Evolutionary conservation across 2,113 vertebrate genomes (phyloP).

Genomic region (Sciurus niger): DNA sequence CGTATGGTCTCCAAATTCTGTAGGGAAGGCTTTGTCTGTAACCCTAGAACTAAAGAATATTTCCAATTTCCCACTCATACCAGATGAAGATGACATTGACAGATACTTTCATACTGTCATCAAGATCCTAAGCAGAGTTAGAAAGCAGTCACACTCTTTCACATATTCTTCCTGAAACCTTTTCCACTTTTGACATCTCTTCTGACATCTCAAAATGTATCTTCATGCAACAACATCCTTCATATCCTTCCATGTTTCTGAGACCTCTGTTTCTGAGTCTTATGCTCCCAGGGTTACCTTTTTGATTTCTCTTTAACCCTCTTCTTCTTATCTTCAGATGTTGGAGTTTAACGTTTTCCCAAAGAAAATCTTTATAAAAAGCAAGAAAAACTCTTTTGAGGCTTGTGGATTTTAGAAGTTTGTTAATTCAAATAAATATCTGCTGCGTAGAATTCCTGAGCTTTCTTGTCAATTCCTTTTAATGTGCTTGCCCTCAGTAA

Average conservation of each 20-base stretch:
- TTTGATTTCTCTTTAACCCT: neutral
- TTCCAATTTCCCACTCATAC: neutral
- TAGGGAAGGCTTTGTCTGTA: neutral
- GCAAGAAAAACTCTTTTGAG: neutral
- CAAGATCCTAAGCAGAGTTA: neutral
- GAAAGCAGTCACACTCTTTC: neutral
- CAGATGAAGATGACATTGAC: neutral
- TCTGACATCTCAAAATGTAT: neutral
- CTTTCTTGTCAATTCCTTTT: neutral
- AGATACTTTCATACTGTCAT: neutral
- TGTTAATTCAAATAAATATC: slow-evolving; percentile 39
- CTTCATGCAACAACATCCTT: neutral
- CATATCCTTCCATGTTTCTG: neutral
- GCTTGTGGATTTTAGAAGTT: slow-evolving; percentile 33
- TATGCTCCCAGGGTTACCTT: neutral
- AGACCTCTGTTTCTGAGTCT: neutral
- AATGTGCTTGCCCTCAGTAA: neutral
- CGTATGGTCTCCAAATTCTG: neutral
- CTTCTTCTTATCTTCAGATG: neutral
- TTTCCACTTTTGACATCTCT: neutral
- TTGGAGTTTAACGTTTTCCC: neutral
- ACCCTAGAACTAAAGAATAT: neutral
- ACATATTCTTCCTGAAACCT: neutral
- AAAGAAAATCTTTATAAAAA: slow-evolving; percentile 20
- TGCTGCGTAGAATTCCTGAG: neutral